Evolutionary conservation across 2,888 invertebrate genomes (phyloP), one percentile per base, ranked within the genome.

Genomic region (Hyposoter dolosus): DNA sequence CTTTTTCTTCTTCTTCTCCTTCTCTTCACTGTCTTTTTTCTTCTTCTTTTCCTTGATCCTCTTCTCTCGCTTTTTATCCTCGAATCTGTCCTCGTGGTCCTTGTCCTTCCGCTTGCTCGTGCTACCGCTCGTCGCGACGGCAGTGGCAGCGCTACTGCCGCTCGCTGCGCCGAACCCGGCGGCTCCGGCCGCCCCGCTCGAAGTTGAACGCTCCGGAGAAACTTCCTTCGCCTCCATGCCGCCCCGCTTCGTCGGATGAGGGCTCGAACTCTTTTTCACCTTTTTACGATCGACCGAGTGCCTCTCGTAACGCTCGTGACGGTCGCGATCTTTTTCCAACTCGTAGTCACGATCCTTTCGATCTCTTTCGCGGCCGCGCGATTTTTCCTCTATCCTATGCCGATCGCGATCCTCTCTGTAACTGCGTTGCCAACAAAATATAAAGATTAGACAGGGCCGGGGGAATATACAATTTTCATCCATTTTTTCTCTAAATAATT

Each of bases 11-110:
- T 95, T 95, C 76, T 95, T 95, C 91, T 95, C 95, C 88, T 95
- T 95, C 28, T 95, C 95, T 78, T 95, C 95, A 84, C 95, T 95
- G n/a, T 95, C 95, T 47, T 95, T 95, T 89, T 95, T 95, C 88
- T 94, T 94, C 89, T 94, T 94, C 95, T 95, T 89, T 94, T 95
- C 93, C 93, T 93, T 94, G 92, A 95, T 93, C 90, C 90, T 92
- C 93, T 94, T 90, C 88, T 94, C 94, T 85, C 95, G 93, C 91
- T 95, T 95, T 86, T 91, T 92, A 69, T 93, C 93, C 0, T 89
- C 88, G n/a, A 87, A 86, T 77, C 93, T 92, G 1, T 93, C 92
- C 5, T 93, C 93, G 88, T 95, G 95, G 80, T 96, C 95, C 89
- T 95, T 95, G 23, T 96, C 95, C 91, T 95, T 96, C 81, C 95